phyloP scores from a whole-genome alignment of 2,888 invertebrate species.

The Slavum lentiscoides region DNA sequence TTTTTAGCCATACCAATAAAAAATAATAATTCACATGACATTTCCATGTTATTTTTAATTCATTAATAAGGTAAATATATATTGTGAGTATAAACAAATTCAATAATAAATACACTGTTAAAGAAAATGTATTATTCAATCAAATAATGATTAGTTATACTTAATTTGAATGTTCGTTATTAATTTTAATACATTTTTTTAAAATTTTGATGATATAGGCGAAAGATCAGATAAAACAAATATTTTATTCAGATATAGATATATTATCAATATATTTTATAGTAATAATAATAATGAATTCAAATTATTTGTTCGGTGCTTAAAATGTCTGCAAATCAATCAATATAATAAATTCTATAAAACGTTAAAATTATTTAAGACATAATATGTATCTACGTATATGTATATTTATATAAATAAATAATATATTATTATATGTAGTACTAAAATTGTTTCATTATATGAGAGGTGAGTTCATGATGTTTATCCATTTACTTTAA shows the following conservation, averaged over 20 bases:
- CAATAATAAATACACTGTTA: too few relatives aligned
- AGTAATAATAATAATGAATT: neutral
- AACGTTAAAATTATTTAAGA: neutral
- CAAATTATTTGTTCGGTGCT: neutral
- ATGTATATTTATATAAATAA: too few relatives aligned
- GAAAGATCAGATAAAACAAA: neutral
- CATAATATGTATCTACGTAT: neutral
- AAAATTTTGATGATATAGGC: too few relatives aligned
- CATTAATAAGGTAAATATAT: too few relatives aligned
- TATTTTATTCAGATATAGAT: neutral
- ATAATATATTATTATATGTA: too few relatives aligned
- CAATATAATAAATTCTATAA: neutral
- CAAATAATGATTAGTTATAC: neutral
- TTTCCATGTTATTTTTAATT: too few relatives aligned
- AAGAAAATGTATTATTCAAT: too few relatives aligned
- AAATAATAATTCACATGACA: too few relatives aligned
- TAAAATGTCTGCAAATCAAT: neutral
- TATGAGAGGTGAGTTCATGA: too few relatives aligned
- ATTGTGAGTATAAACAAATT: too few relatives aligned
- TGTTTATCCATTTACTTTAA: too few relatives aligned
- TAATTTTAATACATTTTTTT: neutral
- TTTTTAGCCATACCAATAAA: neutral
- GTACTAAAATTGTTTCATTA: too few relatives aligned
- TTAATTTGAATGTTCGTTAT: neutral
- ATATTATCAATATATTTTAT: neutral